These are phyloP conservation scores for Torymus aiolomorphi DNA, from an alignment of 2,888 invertebrate genomes.

Conservation along the genomic window DNA sequence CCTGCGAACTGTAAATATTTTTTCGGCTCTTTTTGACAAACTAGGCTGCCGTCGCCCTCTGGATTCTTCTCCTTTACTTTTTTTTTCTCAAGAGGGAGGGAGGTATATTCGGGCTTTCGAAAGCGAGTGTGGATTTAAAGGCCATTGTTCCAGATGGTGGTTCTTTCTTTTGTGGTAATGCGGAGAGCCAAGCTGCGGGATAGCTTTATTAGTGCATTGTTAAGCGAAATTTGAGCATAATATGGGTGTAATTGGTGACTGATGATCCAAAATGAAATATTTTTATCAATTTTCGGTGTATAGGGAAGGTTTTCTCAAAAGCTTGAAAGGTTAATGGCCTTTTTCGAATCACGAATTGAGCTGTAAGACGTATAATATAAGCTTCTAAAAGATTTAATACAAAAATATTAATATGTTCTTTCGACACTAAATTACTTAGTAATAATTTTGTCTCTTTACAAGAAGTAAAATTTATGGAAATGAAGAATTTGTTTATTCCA, in stretches of 20 bases:
- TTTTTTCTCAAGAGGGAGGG: background rate
- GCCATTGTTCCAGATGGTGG: constrained; percentile 22
- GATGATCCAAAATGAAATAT: background rate
- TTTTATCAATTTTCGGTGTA: background rate
- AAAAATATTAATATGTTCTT: too few species aligned
- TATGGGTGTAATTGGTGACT: constrained; percentile 2
- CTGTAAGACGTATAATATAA: too few species aligned
- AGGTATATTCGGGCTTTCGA: constrained; percentile 13
- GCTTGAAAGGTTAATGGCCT: too few species aligned
- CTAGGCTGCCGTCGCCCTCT: background rate
- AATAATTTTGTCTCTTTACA: too few species aligned
- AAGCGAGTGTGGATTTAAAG: constrained; percentile 36
- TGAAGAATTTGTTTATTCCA: too few species aligned
- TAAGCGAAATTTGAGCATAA: constrained; percentile 19
- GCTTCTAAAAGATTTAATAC: too few species aligned
- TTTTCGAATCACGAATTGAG: too few species aligned
- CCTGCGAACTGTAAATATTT: constrained; percentile 47
- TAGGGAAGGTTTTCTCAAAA: too few species aligned
- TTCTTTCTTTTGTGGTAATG: constrained; percentile 26
- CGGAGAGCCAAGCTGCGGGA: background rate
- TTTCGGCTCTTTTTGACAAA: background rate
- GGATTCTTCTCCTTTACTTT: background rate
- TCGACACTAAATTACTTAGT: too few species aligned
- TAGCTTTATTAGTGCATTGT: constrained; percentile 49
- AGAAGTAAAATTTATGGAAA: too few species aligned